Evolutionary conservation across 2,888 invertebrate genomes (phyloP).

Genomic region (Tenthredo amoena): DNA sequence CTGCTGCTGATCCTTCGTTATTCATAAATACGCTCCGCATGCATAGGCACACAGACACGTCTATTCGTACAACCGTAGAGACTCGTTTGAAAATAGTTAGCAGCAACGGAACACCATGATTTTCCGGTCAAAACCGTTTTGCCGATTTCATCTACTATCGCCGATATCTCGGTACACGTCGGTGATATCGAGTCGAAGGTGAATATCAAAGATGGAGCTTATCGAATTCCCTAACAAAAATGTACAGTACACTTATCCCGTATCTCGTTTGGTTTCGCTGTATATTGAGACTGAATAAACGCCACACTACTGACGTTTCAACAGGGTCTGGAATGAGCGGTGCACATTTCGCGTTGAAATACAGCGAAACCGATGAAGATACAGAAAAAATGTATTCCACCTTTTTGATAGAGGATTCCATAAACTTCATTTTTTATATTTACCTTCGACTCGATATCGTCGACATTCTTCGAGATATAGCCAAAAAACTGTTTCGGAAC

Average conservation of each 20-base stretch:
- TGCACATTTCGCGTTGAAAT: neutral
- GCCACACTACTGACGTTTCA: neutral
- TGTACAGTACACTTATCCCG: neutral
- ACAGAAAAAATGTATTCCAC: neutral
- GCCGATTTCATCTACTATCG: neutral
- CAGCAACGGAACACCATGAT: neutral
- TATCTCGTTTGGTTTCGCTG: neutral
- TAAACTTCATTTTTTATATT: neutral
- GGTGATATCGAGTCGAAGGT: neutral
- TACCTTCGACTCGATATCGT: neutral
- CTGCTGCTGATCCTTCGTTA: constrained; percentile 41
- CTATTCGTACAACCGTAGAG: neutral
- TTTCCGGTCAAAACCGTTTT: no score
- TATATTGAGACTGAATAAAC: neutral
- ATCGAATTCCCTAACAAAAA: neutral
- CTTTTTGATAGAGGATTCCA: neutral
- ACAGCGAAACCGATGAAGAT: neutral
- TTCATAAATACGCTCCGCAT: constrained; percentile 26
- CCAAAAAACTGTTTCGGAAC: neutral
- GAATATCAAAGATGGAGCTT: neutral
- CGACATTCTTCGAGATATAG: neutral
- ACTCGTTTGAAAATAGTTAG: neutral
- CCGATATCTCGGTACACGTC: neutral
- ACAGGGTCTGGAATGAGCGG: neutral
- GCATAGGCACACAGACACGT: neutral